A percentile compares a stretch with the other conserved stretches of the same genome.
Evolutionary conservation across 2,797 vertebrate genomes (phyloP).

Genomic region (Hydrolagus colliei): DNA sequence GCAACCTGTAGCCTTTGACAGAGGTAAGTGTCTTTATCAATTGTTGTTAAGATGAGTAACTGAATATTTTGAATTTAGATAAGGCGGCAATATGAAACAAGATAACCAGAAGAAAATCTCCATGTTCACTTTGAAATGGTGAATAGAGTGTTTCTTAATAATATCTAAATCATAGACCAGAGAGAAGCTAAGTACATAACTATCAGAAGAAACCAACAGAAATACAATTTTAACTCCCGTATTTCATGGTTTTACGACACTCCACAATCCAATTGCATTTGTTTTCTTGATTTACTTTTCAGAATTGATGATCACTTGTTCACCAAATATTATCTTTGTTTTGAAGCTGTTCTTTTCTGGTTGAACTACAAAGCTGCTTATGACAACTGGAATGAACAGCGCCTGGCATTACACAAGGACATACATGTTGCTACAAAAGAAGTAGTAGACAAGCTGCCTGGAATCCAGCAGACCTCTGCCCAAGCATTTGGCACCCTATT

Average conservation of each 20-base stretch:
- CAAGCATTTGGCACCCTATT: constrained; percentile 97
- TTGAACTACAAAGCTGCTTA: constrained; percentile 97
- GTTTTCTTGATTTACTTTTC: not conserved
- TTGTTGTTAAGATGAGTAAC: not conserved
- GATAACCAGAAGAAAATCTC: too few species aligned
- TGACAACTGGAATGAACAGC: constrained; percentile 97
- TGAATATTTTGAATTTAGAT: too few species aligned
- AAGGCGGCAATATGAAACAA: too few species aligned
- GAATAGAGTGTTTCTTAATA: too few species aligned
- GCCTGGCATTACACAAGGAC: constrained; percentile 91
- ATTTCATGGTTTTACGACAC: not conserved
- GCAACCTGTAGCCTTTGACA: constrained; percentile 93
- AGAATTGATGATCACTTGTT: not conserved
- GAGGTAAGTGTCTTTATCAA: constrained; percentile 60
- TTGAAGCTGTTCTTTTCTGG: constrained; percentile 92
- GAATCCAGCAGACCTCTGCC: constrained; percentile 91
- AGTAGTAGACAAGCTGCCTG: constrained; percentile 94
- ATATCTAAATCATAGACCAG: too few species aligned
- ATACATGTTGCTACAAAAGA: constrained; percentile 97
- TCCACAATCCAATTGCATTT: not conserved
- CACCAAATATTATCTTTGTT: not conserved
- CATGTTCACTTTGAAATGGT: too few species aligned
- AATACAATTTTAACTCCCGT: not conserved
- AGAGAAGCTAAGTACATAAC: too few species aligned
- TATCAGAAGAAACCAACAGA: not conserved